Base-by-base conservation (phyloP, 1,140 invertebrate species). In the Caenorhabditis inopinata region DNA sequence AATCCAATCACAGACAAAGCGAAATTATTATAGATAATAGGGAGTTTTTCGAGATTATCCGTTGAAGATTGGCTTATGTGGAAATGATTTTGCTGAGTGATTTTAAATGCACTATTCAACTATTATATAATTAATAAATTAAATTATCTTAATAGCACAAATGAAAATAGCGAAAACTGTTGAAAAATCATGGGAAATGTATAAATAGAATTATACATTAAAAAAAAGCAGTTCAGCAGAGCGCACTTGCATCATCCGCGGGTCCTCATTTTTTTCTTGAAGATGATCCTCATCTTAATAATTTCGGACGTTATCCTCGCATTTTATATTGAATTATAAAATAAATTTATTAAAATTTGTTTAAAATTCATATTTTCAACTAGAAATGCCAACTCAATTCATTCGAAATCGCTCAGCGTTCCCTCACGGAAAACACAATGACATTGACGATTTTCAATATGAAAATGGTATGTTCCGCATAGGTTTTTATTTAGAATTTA, bases 381-480 rank as follows among this genome's bases (percentile, higher is more conserved):
- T 4, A 18, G 23, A 32, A 32, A 68, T 68, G 58, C 58, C 58
- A 4, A 68, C 58, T 21, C 58, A 68, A 42, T 68, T 68, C 58
- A 68, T 68, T 21, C 14, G 58, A 21, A 68, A 68, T n/a, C 58
- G 58, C 32, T 68, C 58, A 6, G 58, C 58, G 25, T 68, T 68
- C 25, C 58, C 58, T 0, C 58, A 68, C 2, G 58, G 58, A 18
- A 68, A 16, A 11, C 14, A 68, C 32, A 68, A 68, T 38, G 58
- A 68, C 38, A 68, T 68, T 23, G 58, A 68, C 32, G 58, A 68
- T 38, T 68, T 68, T 38, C 58, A 68, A 32, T 68, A 68, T 68
- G n/a, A 29, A 42, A 68, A 68, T 68, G 58, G 58, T 68, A 6
- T 18, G 25, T 68, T 38, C n/a, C n/a, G n/a, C n/a, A n/a, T n/a